Evolutionary conservation across 2,888 invertebrate genomes (phyloP).

Genomic region (Andricus curvator): DNA sequence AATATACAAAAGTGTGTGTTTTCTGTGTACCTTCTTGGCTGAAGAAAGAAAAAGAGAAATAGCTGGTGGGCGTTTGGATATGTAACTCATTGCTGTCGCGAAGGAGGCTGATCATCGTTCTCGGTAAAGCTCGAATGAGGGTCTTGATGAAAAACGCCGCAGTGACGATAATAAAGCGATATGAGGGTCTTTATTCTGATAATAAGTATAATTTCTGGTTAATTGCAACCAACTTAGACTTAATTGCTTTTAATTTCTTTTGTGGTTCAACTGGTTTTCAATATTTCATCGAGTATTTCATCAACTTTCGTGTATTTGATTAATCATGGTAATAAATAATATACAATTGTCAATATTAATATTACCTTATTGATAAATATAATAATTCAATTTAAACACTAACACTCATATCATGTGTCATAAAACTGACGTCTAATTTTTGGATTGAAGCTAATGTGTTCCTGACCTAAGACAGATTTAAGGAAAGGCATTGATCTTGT

Average conservation of each 20-base stretch:
- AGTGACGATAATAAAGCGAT: constrained; percentile 32
- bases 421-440: neutral
- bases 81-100: constrained; percentile 27
- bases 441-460: neutral
- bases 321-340: neutral
- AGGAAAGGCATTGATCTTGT: neutral
- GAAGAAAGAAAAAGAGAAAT: neutral
- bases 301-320: neutral
- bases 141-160: constrained; percentile 14
- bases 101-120: constrained; percentile 21
- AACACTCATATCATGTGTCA: neutral
- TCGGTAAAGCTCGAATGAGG: constrained; percentile 20
- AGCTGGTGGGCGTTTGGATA: constrained; percentile 12
- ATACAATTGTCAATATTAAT: neutral
- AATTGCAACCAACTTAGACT: constrained; percentile 13
- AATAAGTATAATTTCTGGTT: constrained; percentile 26
- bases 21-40: neutral
- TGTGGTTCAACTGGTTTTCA: constrained; percentile 17
- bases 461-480: neutral
- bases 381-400: neutral
- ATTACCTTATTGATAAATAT: neutral
- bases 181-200: constrained; percentile 33
- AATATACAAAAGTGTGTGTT: constrained; percentile 43
- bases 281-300: constrained; percentile 14
- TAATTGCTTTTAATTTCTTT: constrained; percentile 23